Evolutionary conservation across 2,797 vertebrate species (phyloP), one percentile per base, ranked within the genome.

Genomic region (Spinus olivaceus): DNA sequence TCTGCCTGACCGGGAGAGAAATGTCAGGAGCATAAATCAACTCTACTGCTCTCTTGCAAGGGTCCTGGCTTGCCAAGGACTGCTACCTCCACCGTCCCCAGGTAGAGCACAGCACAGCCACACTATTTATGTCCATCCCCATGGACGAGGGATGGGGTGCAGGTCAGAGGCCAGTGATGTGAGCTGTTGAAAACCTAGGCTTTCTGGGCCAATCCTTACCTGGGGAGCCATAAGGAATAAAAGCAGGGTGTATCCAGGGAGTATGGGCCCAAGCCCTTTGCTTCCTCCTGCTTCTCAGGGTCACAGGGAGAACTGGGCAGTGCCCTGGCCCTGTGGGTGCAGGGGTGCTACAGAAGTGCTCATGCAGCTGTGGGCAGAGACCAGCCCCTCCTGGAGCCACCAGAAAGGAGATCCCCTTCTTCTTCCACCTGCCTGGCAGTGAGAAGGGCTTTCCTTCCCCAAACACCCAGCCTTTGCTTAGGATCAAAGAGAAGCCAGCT

Each of bases 21-120:
- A 94, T 66, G 81, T 94, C 92, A 92, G 85, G 65, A 90, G 81
- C 86, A 97, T 96, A 96, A 94, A 95, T 97, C 87, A 95, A 53
- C 59, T 42, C 47, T 32, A 15, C 60, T 3, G 8, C 51, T 80
- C 64, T 59, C 64, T 86, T 56, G n/a, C 42, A 61, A 89, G 67
- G 66, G 70, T 81, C 73, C 73, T 64, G 35, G 39, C 67, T 89
- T 77, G 78, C 69, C 64, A 71, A 73, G 57, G 72, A 81, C 86
- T 67, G 53, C 39, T 74, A 23, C 61, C 25, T 81, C 47, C 80
- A 3, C 65, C 0, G 0, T 85, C 42, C 42, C 42, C 76, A 64
- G 37, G 67, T 15, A 82, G 35, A 67, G 18, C 51, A 53, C 4
- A 1, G 56, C 19, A 13, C 0, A 0, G 39, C 22, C 61, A 20